Percentiles rank a stretch among this genome's conserved stretches.
Conservation (phyloP, 2,113 vertebrate genomes). For the Lasiurus cinereus region DNA sequence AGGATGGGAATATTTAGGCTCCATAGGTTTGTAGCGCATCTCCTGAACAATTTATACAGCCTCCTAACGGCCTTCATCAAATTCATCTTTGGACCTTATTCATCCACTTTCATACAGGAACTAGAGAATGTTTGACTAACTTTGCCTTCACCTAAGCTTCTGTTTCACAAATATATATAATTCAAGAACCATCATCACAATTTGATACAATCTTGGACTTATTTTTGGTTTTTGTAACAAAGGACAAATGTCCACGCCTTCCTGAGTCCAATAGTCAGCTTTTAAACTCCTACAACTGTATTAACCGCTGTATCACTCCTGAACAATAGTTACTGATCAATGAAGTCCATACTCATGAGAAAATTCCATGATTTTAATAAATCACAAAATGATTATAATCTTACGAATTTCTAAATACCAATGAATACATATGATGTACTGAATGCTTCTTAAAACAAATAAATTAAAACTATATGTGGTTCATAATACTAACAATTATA, state of each 20-base stretch:
- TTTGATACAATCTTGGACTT: neutral
- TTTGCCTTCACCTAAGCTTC: neutral
- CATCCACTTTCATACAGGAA: neutral
- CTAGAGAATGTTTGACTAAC: neutral
- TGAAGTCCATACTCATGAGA: neutral
- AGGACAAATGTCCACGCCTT: neutral
- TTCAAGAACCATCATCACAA: neutral
- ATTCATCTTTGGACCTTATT: neutral
- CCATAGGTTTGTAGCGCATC: rapidly evolving
- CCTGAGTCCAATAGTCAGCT: neutral
- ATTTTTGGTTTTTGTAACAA: neutral
- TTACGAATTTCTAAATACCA: neutral
- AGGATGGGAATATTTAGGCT: neutral
- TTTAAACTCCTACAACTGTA: neutral
- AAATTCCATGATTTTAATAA: constrained; percentile 3
- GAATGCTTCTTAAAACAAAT: neutral
- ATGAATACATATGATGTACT: neutral
- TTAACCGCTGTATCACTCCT: neutral
- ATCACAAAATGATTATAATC: neutral
- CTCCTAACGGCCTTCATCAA: neutral
- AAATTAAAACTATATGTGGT: neutral
- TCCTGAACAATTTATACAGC: neutral
- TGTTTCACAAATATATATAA: neutral
- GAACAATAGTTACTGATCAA: neutral
- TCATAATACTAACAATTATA: neutral